Conservation (phyloP, 2,888 invertebrate genomes). For the Tenthredo notha region DNA sequence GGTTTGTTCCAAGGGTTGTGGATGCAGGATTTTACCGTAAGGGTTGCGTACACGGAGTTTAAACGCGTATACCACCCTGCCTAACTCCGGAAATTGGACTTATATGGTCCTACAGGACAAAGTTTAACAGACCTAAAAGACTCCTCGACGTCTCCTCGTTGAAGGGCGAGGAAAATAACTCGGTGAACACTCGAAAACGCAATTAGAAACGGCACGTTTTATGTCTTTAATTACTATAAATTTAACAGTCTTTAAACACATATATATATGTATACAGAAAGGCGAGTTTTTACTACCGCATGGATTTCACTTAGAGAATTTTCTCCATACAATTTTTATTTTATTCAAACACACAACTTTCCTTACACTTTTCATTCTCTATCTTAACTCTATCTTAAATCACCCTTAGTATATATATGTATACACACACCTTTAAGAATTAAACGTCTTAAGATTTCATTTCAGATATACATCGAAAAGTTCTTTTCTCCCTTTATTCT, state of each 20-base stretch:
- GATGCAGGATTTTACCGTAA: neutral
- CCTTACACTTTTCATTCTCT: neutral
- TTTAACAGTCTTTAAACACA: neutral
- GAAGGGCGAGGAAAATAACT: neutral
- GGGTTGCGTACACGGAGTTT: neutral
- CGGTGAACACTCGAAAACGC: slow-evolving; percentile 11
- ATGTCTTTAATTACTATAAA: slow-evolving; percentile 40
- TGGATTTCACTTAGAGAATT: neutral
- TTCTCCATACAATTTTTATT: neutral
- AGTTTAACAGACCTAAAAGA: slow-evolving; percentile 11
- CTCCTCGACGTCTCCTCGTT: neutral
- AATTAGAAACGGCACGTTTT: slow-evolving; percentile 26
- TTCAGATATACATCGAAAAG: slow-evolving; percentile 31
- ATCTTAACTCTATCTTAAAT: slow-evolving; percentile 6
- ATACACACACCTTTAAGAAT: neutral
- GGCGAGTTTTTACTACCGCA: neutral
- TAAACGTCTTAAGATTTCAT: slow-evolving; percentile 37
- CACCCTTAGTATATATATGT: neutral
- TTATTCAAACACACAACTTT: neutral
- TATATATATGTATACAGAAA: neutral
- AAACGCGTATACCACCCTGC: neutral
- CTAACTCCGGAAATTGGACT: neutral
- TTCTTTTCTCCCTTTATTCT: neutral
- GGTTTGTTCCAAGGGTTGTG: slow-evolving; percentile 9
- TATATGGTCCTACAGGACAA: neutral